Percentiles rank a stretch among this genome's conserved stretches.
phyloP scores from a whole-genome alignment of 1,140 invertebrate genomes.

The Drosophila pseudoobscura region DNA sequence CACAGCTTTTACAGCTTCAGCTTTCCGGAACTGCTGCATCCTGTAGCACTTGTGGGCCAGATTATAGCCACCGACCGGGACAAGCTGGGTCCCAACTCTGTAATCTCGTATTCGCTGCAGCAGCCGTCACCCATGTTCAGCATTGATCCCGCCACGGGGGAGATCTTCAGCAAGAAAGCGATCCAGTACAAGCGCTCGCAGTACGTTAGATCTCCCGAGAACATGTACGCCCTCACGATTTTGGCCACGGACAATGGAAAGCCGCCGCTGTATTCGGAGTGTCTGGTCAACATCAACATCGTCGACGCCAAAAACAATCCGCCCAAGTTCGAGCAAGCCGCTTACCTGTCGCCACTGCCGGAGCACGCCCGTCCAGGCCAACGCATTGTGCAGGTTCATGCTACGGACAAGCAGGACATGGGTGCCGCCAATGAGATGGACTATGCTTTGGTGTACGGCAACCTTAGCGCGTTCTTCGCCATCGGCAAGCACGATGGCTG shows the following conservation, averaged over 20 bases:
- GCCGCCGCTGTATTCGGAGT: slow-evolving; percentile 94
- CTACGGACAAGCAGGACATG: slow-evolving; percentile 90
- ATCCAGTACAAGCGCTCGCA: slow-evolving; percentile 92
- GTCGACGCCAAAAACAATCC: slow-evolving; percentile 95
- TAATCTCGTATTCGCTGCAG: slow-evolving; percentile 95
- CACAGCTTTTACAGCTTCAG: slow-evolving; percentile 94
- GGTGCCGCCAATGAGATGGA: slow-evolving; percentile 94
- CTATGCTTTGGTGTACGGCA: slow-evolving; percentile 90
- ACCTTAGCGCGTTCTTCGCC: slow-evolving; percentile 90
- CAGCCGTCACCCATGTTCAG: slow-evolving; percentile 95
- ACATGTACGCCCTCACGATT: slow-evolving; percentile 92
- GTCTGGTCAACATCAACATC: slow-evolving; percentile 92
- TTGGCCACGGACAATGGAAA: slow-evolving; percentile 96
- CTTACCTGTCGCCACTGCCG: slow-evolving; percentile 92
- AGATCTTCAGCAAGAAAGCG: slow-evolving; percentile 93
- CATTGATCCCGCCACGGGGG: slow-evolving; percentile 94
- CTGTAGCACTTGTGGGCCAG: slow-evolving; percentile 93
- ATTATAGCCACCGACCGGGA: slow-evolving; percentile 94
- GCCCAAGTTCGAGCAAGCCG: slow-evolving; percentile 89
- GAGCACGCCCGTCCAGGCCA: slow-evolving; percentile 89
- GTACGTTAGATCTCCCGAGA: slow-evolving; percentile 91
- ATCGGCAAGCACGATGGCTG: slow-evolving; percentile 91
- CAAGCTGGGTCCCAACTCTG: slow-evolving; percentile 96
- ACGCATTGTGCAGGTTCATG: slow-evolving; percentile 88
- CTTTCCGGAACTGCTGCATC: slow-evolving; percentile 92